Percentiles rank a stretch among this genome's conserved stretches.
Conservation (phyloP, 2,888 invertebrate genomes). For the Hydropsyche betteni region DNA sequence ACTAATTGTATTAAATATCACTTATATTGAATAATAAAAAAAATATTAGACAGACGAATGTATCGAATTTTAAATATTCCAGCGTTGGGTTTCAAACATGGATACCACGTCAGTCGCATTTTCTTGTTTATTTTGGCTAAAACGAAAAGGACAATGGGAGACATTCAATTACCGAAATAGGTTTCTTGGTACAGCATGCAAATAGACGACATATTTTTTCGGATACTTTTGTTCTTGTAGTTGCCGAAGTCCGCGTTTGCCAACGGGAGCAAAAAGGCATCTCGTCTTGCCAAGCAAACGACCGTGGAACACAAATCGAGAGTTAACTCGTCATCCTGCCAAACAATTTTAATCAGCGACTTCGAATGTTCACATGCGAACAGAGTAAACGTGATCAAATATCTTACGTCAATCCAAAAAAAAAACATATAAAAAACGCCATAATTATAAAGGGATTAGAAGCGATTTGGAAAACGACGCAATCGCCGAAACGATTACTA, state of each 20-base stretch:
- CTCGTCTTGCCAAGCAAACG: conserved; percentile 32
- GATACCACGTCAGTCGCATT: no score
- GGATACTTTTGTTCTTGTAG: conserved; percentile 8
- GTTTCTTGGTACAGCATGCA: conserved; percentile 10
- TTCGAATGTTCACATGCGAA: conserved; percentile 20
- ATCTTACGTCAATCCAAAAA: background rate
- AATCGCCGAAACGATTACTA: background rate
- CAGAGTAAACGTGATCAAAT: conserved; percentile 11
- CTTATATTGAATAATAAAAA: background rate
- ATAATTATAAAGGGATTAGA: conserved; percentile 41
- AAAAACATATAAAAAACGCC: conserved; percentile 22
- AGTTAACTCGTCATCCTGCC: conserved; percentile 28
- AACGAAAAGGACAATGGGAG: background rate
- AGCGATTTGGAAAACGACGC: conserved; percentile 29
- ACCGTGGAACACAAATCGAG: conserved; percentile 34
- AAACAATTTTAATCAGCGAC: conserved; percentile 21
- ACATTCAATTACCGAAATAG: conserved; percentile 10
- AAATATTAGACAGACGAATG: no score
- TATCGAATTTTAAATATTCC: no score
- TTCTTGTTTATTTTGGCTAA: no score
- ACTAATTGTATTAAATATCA: no score
- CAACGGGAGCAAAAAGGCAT: conserved; percentile 20
- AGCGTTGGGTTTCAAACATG: no score
- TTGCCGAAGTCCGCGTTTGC: background rate
- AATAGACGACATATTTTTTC: conserved; percentile 28